Base-by-base conservation (phyloP, 2,888 invertebrate species). In the Caenorhabditis afra region DNA sequence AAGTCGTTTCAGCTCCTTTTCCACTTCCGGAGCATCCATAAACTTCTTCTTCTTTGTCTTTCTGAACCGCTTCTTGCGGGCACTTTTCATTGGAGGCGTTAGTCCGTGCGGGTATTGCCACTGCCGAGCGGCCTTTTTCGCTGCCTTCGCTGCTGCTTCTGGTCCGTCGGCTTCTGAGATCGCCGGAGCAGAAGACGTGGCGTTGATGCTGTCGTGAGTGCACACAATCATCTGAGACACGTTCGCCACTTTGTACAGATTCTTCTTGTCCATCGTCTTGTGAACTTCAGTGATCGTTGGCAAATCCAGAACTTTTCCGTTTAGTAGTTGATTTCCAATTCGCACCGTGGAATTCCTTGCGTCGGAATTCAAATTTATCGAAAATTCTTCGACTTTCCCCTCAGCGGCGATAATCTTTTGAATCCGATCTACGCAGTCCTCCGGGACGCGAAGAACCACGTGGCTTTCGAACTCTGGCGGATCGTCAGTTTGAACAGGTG, bases 211-310 rank as follows among this genome's bases (percentile, higher is more conserved):
- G 35, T 79, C 83, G 35, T 82, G 74, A 14, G 82, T 80, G 75
- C 85, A 86, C n/a, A 87, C 80, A 39, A 87, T 78, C 90, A 94
- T 93, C 93, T 97, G 98, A 87, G 95, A 95, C 80, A 99, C 94
- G 91, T 99, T 98, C 0, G 97, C 96, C 0, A 97, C 95, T 92
- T 99, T 99, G 90, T 98, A 99, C 88, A 98, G 95, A 88, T 95
- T 96, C 91, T 97, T 98, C 80, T 93, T 94, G 90, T 99, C 99
- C 67, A 97, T 95, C 0, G 97, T 97, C 92, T 99, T 99, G 68
- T 95, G 92, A 0, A 89, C 88, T 80, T 89, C 89, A 20, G 81
- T 81, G 37, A 89, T 71, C 39, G 88, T 88, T 8, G 89, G 89
- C 58, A 89, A 68, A 79, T 89, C 89, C 50, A 88, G 78, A n/a